Percentiles rank a stretch among this genome's conserved stretches.
These are phyloP conservation scores for Magallana gigas DNA, from an alignment of 1,140 invertebrate species.

Conservation along the genomic window DNA sequence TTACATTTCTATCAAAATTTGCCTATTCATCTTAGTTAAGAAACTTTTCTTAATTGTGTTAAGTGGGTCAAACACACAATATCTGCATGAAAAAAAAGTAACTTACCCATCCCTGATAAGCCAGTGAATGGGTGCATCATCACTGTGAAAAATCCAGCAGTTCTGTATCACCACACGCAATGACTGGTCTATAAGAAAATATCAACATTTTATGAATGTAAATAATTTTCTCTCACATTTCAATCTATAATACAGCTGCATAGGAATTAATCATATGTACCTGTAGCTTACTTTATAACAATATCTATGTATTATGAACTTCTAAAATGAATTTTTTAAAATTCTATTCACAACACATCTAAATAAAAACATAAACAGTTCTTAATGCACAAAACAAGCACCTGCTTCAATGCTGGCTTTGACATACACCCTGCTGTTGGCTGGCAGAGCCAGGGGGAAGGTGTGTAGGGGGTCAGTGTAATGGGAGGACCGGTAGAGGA, in stretches of 20 bases:
- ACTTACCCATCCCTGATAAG: conserved; percentile 21
- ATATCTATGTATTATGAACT: too few relatives aligned
- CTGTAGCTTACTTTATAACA: too few relatives aligned
- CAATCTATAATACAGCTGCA: not conserved
- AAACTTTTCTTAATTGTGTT: too few relatives aligned
- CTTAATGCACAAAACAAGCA: not conserved
- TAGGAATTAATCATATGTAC: too few relatives aligned
- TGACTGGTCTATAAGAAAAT: conserved; percentile 39
- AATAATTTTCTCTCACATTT: not conserved
- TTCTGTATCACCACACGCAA: conserved; percentile 51
- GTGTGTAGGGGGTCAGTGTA: conserved; percentile 39
- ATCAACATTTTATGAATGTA: not conserved
- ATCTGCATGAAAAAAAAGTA: not conserved
- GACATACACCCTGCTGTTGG: conserved; percentile 47
- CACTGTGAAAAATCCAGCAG: conserved; percentile 53
- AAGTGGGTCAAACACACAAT: too few relatives aligned
- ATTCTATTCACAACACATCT: too few relatives aligned
- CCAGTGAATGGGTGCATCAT: not conserved
- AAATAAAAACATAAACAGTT: too few relatives aligned
- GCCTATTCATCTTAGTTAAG: too few relatives aligned
- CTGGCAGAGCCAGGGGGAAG: conserved; percentile 47
- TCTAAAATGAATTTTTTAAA: too few relatives aligned
- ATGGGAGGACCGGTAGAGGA: conserved; percentile 28
- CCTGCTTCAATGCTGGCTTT: conserved; percentile 52
- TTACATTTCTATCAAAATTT: too few relatives aligned